phyloP scores from a whole-genome alignment of 2,113 vertebrate species.

The Malurus elegans region DNA sequence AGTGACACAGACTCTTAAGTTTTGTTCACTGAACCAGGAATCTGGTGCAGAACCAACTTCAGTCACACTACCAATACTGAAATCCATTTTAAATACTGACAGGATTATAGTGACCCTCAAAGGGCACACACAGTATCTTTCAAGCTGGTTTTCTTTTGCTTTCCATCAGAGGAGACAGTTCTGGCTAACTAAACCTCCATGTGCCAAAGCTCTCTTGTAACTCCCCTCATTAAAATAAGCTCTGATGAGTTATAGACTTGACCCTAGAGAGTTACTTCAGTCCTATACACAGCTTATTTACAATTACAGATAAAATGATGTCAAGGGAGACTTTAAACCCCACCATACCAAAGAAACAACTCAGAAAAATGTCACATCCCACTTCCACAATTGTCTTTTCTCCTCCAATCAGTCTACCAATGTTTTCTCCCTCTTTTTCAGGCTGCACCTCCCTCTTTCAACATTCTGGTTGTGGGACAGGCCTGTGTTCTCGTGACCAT shows the following conservation, averaged over 20 bases:
- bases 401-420: neutral
- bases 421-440: neutral
- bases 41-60: neutral
- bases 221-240: neutral
- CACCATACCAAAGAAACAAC: neutral
- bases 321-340: neutral
- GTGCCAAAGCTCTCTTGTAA: neutral
- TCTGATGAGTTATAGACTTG: neutral
- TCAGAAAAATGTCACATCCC: neutral
- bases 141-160: neutral
- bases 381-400: neutral
- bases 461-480: neutral
- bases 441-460: neutral
- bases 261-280: neutral
- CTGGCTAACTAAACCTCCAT: neutral
- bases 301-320: neutral
- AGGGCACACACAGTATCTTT: neutral
- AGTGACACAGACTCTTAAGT: conserved; percentile 52
- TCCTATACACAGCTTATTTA: neutral
- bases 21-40: conserved; percentile 62
- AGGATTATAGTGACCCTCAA: conserved; percentile 40
- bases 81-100: conserved; percentile 44
- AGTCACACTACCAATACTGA: conserved; percentile 15
- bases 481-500: neutral
- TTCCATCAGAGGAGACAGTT: neutral